Conservation (phyloP, 2,797 vertebrate species). For the Darevskia mixta region DNA sequence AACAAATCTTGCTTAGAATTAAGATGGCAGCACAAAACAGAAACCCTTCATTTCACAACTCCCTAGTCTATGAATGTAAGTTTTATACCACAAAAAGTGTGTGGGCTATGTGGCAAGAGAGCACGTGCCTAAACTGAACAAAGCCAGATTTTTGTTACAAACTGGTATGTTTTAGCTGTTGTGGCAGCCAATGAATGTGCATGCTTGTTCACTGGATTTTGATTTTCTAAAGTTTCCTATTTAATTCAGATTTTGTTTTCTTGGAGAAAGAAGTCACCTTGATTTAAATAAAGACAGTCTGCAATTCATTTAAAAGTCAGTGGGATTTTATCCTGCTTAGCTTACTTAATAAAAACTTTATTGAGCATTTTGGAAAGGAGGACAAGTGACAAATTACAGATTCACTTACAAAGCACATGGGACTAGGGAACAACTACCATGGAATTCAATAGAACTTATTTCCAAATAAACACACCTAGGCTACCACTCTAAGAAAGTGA, state of each 20-base stretch:
- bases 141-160: not conserved
- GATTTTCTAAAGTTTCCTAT: not conserved
- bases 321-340: not conserved
- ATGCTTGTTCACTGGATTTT: not conserved
- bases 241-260: not conserved
- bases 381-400: not conserved
- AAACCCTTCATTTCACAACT: not conserved
- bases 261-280: not conserved
- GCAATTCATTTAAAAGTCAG: slow-evolving; percentile 2
- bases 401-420: not conserved
- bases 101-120: not conserved
- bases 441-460: not conserved
- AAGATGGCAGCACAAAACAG: not conserved
- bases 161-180: not conserved
- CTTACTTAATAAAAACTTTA: not conserved
- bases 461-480: too few species aligned
- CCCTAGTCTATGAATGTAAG: not conserved
- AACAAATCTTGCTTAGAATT: not conserved
- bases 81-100: not conserved
- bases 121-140: not conserved
- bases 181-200: not conserved
- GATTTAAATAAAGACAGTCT: not conserved
- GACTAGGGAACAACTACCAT: not conserved
- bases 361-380: not conserved
- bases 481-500: not conserved